Percentiles rank a stretch among this genome's conserved stretches.
These are phyloP conservation scores for Arbacia lixula DNA, from an alignment of 53 echinoderm and acorn worm species.

Conservation along the genomic window DNA sequence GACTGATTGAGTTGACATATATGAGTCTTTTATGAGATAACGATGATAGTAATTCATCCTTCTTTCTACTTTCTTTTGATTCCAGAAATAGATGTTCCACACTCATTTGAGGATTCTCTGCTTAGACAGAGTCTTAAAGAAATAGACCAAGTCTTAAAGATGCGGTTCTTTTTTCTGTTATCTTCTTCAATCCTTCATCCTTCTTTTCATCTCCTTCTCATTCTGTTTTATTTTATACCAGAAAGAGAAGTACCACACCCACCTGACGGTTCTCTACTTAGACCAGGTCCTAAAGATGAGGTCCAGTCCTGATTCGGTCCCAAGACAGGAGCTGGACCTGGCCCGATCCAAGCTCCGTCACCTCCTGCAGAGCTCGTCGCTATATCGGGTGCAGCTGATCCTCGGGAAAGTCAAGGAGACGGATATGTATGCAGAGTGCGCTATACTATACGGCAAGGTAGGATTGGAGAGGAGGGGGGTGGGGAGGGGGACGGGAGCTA, in stretches of 20 bases:
- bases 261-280: slow-evolving; percentile 91
- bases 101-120: slow-evolving; percentile 70
- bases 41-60: too few relatives aligned
- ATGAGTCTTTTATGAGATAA: too few relatives aligned
- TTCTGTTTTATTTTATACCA: not conserved
- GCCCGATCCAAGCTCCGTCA: slow-evolving; percentile 95
- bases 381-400: slow-evolving; percentile 94
- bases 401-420: slow-evolving; percentile 97
- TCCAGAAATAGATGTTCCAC: slow-evolving; percentile 85
- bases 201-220: not conserved
- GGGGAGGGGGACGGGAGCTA: not conserved
- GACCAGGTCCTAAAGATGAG: slow-evolving; percentile 84
- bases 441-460: slow-evolving; percentile 98
- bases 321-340: slow-evolving; percentile 70
- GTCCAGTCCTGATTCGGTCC: slow-evolving; percentile 42
- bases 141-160: not conserved
- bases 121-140: not conserved
- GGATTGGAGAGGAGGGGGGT: not conserved
- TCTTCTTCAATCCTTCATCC: too few relatives aligned
- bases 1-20: too few relatives aligned
- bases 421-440: slow-evolving; percentile 98
- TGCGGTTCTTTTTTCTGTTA: too few relatives aligned
- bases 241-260: slow-evolving; percentile 99
- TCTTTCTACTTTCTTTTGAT: not conserved
- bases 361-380: slow-evolving; percentile 78